Evolutionary conservation across 2,797 vertebrate genomes (phyloP).

Genomic region (Carcharodon carcharias): DNA sequence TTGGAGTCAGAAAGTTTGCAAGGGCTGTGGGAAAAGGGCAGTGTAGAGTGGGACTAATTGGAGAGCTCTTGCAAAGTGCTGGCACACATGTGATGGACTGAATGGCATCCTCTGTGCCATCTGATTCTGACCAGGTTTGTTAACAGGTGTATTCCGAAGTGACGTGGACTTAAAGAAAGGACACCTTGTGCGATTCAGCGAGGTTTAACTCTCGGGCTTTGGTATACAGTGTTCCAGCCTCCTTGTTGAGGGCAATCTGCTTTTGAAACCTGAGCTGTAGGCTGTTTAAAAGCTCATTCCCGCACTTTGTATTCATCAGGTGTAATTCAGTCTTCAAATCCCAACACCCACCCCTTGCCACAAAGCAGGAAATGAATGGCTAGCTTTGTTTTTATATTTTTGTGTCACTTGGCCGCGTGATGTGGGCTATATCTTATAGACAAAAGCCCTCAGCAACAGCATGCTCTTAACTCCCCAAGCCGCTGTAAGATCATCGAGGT

Average conservation of each 20-base stretch:
- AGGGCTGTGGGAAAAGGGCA: neutral
- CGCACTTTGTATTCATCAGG: neutral
- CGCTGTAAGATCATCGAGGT: slow-evolving; percentile 50
- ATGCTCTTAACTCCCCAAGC: slow-evolving; percentile 55
- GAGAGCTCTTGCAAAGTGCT: neutral
- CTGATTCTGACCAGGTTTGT: neutral
- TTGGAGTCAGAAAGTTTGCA: neutral
- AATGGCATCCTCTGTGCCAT: neutral
- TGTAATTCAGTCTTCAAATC: neutral
- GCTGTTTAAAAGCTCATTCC: neutral
- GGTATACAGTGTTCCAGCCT: neutral
- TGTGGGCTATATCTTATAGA: too few species aligned
- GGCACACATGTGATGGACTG: neutral
- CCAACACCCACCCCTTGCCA: neutral
- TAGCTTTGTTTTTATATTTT: neutral
- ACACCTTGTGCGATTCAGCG: neutral
- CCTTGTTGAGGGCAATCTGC: neutral
- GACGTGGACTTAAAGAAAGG: neutral
- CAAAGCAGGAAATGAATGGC: neutral
- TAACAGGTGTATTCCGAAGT: neutral
- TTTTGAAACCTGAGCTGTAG: neutral
- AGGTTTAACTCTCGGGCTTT: neutral
- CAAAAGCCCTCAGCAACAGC: slow-evolving; percentile 13
- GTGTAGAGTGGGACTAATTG: neutral
- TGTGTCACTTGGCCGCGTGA: too few species aligned